Percentiles rank a stretch among this genome's conserved stretches.
phyloP scores from a whole-genome alignment of 2,888 invertebrate species.

The Parapristionchus giblindavisi region DNA sequence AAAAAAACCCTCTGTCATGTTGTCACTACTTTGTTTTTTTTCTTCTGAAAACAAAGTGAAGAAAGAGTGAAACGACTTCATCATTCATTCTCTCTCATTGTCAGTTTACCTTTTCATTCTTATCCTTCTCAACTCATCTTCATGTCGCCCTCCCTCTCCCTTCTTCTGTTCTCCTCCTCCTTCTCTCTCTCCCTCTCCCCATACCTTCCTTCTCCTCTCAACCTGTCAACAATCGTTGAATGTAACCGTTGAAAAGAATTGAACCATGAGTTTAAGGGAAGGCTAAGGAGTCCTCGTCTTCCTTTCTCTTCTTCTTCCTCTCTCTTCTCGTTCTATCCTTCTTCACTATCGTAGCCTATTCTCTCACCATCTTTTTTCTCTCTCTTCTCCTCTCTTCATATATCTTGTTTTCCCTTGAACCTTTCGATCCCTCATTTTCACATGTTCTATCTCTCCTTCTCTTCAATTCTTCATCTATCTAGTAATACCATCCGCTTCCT shows the following conservation, averaged over 20 bases:
- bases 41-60: too few relatives aligned
- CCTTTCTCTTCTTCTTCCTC: background rate
- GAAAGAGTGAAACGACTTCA: too few relatives aligned
- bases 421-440: background rate
- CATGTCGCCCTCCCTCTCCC: background rate
- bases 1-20: too few relatives aligned
- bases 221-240: background rate
- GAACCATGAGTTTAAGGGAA: too few relatives aligned
- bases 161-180: background rate
- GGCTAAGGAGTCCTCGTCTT: background rate
- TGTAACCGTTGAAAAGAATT: too few relatives aligned
- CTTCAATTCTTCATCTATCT: background rate
- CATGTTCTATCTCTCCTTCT: conserved; percentile 5
- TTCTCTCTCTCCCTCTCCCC: background rate
- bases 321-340: background rate
- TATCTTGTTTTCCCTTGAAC: background rate
- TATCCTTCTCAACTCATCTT: background rate
- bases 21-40: too few relatives aligned
- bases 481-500: background rate
- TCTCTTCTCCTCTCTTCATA: conserved; percentile 1
- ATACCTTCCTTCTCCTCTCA: background rate
- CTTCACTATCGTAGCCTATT: background rate
- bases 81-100: too few relatives aligned
- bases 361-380: background rate
- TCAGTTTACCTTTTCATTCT: background rate